Percentiles rank a stretch among this genome's conserved stretches.
phyloP scores from a whole-genome alignment of 2,888 invertebrate genomes.

The Perizoma flavofasciatum region DNA sequence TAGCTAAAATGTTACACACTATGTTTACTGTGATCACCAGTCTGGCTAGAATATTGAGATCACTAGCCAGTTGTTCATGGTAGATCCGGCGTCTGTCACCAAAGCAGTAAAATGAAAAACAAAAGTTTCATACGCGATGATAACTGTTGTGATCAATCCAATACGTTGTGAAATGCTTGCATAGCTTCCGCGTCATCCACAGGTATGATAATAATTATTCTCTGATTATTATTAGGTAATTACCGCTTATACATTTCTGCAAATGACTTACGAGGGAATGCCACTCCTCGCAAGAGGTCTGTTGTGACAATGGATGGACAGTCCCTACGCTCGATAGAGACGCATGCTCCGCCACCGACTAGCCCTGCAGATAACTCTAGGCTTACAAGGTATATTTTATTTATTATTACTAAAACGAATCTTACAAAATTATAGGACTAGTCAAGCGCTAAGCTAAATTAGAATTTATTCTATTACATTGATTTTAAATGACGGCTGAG shows the following conservation, averaged over 20 bases:
- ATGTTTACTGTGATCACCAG: slow-evolving; percentile 22
- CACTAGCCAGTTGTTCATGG: slow-evolving; percentile 17
- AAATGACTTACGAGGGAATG: slow-evolving; percentile 57
- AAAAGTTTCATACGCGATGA: not conserved
- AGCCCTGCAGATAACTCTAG: slow-evolving; percentile 73
- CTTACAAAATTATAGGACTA: no score
- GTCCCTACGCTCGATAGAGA: slow-evolving; percentile 73
- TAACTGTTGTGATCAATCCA: not conserved
- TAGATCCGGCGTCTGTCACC: slow-evolving; percentile 16
- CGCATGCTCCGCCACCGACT: slow-evolving; percentile 76
- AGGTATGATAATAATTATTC: no score
- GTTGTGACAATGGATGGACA: slow-evolving; percentile 74
- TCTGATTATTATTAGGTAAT: slow-evolving; percentile 49
- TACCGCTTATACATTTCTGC: slow-evolving; percentile 63
- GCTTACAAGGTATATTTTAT: slow-evolving; percentile 65
- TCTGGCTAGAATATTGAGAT: slow-evolving; percentile 11
- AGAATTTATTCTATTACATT: no score
- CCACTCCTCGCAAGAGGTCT: slow-evolving; percentile 71
- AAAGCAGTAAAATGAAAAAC: slow-evolving; percentile 1
- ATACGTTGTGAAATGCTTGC: slow-evolving; percentile 1
- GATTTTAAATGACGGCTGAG: no score
- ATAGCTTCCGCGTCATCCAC: not conserved
- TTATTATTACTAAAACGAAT: not conserved
- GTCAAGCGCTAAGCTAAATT: no score
- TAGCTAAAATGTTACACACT: slow-evolving; percentile 20